Conservation (phyloP, 2,888 invertebrate genomes). For the Dicranocentrus wangi region DNA sequence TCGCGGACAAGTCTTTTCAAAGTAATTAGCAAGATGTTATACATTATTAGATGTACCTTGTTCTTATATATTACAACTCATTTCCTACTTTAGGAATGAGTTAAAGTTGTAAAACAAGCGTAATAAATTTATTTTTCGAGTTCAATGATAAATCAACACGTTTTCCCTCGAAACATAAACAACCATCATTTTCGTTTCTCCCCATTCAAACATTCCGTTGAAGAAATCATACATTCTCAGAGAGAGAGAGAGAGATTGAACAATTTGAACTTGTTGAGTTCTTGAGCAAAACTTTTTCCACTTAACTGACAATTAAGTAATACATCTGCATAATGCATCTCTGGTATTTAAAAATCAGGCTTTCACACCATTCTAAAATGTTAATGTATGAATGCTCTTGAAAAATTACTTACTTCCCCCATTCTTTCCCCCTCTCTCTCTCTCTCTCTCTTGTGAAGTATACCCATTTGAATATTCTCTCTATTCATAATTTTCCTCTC, state of each 20-base stretch:
- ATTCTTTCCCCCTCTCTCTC: not conserved
- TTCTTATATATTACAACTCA: too few species aligned
- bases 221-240: constrained; percentile 10
- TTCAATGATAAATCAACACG: constrained; percentile 32
- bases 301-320: constrained; percentile 18
- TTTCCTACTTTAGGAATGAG: too few species aligned
- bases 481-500: not conserved
- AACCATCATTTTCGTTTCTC: not conserved
- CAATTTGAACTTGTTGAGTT: constrained; percentile 40
- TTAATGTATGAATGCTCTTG: not conserved
- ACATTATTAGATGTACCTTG: too few species aligned
- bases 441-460: not conserved
- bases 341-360: not conserved
- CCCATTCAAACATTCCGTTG: constrained; percentile 19
- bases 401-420: constrained; percentile 12
- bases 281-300: constrained; percentile 10
- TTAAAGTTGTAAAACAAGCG: constrained; percentile 12
- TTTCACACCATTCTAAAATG: constrained; percentile 20
- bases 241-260: too few species aligned
- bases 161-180: constrained; percentile 3
- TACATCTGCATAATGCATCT: not conserved
- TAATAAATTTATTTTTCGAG: not conserved
- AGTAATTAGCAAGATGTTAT: too few species aligned
- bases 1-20: too few species aligned
- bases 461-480: too few species aligned